Base-by-base conservation (phyloP, 2,888 invertebrate genomes). In the Aspidiotus rigidus region DNA sequence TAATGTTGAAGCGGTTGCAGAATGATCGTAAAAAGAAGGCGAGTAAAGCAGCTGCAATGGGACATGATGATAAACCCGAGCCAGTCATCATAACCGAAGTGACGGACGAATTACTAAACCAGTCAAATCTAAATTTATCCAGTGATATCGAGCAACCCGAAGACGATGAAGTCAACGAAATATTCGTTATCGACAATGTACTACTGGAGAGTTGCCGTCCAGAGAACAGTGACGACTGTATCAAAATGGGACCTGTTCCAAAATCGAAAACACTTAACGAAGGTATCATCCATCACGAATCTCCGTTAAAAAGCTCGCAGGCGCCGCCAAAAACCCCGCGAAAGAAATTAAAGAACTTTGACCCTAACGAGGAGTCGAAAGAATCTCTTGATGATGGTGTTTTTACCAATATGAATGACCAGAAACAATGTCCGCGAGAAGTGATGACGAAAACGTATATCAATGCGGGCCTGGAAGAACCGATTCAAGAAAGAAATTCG, bases 391-490 rank as follows among this genome's bases (percentile, higher is more conserved):
- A 72, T 1, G 72, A 72, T 60, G 70, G 70, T 16, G 71, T 39
- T 55, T 69, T 55, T 41, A 73, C 70, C n/a, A 73, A 74, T 7
- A 15, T 72, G 63, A 62, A 71, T 61, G 69, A 72, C 70, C 72
- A 62, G 7, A 74, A 73, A 66, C 74, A 64, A n/a, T 56, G 69
- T 9, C 41, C 57, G 39, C 76, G 76, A 41, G 73, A 73, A 10
- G 74, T 75, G 7, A 75, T 63, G 64, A 70, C 71, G 59, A 72
- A 69, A 69, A 70, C 67, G 62, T 72, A 67, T 16, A 67, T 67
- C n/a, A 67, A 60, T 70, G 74, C 10, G 70, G 74, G 78, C 53
- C 79, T 80, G 71, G 83, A 83, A 69, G 67, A 67, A 39, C 44
- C 60, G 7, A 41, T 16, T 60, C 54, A 84, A 76, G 74, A 73